A percentile compares a stretch with the other conserved stretches of the same genome.
These are phyloP conservation scores for Ammodytes dubius DNA, from an alignment of 2,113 vertebrate species.

Conservation along the genomic window DNA sequence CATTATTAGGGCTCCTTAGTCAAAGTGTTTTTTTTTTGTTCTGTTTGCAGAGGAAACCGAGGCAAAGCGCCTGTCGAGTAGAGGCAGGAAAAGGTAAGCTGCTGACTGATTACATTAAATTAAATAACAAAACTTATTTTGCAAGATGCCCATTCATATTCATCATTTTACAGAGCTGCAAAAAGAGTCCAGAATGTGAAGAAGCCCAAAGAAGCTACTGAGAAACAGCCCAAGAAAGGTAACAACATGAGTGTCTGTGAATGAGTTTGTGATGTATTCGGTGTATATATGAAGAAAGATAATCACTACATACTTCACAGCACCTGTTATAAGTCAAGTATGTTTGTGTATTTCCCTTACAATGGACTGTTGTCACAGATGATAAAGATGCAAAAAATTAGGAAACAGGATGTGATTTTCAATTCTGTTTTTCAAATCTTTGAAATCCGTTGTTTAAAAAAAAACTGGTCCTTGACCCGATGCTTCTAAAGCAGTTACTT, in stretches of 20 bases:
- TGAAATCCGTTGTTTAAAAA: background rate
- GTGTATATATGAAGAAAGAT: background rate
- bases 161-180: constrained; percentile 75
- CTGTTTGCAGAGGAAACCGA: constrained; percentile 66
- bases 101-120: background rate
- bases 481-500: background rate
- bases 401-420: background rate
- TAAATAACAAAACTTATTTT: background rate
- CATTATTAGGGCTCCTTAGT: background rate
- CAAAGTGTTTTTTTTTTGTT: background rate
- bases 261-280: background rate
- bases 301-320: background rate
- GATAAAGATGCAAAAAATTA: background rate
- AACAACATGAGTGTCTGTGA: constrained; percentile 10
- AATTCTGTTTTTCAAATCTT: background rate
- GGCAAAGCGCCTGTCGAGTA: constrained; percentile 89
- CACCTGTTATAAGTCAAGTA: too few species aligned
- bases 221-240: constrained; percentile 79
- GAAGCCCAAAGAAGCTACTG: constrained; percentile 48
- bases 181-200: constrained; percentile 75
- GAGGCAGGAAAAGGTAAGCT: constrained; percentile 89
- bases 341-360: background rate
- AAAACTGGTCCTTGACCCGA: background rate
- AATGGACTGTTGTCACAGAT: background rate
- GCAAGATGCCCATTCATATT: constrained; percentile 27